Percentiles rank a stretch among this genome's conserved stretches.
These are phyloP conservation scores for Megamerina dolium DNA, from an alignment of 2,888 invertebrate genomes.

Conservation along the genomic window DNA sequence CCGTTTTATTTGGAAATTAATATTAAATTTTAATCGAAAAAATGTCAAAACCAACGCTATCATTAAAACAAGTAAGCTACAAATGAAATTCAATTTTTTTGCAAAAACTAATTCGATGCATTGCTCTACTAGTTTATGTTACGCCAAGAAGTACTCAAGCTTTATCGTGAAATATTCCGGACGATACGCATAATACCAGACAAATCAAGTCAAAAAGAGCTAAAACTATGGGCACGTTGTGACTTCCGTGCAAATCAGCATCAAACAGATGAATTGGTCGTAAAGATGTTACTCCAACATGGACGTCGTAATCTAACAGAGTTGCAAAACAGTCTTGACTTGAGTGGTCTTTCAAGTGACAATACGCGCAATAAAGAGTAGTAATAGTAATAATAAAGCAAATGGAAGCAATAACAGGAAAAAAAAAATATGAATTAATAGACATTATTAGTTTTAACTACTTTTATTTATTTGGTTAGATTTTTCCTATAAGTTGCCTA, in stretches of 20 bases:
- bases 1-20: background rate
- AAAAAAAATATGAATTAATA: background rate
- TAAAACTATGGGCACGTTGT: slow-evolving; percentile 65
- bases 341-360: slow-evolving; percentile 52
- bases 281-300: slow-evolving; percentile 65
- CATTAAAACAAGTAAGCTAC: slow-evolving; percentile 56
- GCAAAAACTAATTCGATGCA: too few relatives aligned
- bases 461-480: too few relatives aligned
- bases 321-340: slow-evolving; percentile 58
- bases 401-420: background rate
- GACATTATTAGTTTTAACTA: too few relatives aligned
- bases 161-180: slow-evolving; percentile 69
- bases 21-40: slow-evolving; percentile 28
- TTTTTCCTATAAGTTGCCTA: too few relatives aligned
- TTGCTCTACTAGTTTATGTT: slow-evolving; percentile 81
- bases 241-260: slow-evolving; percentile 69
- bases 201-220: slow-evolving; percentile 56
- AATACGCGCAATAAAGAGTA: slow-evolving; percentile 10
- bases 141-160: slow-evolving; percentile 68
- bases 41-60: slow-evolving; percentile 52
- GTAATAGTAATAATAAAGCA: slow-evolving; percentile 6
- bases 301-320: slow-evolving; percentile 66
- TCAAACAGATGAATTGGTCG: slow-evolving; percentile 65
- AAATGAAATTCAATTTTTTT: too few relatives aligned
- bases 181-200: slow-evolving; percentile 63